Evolutionary conservation across 2,888 invertebrate species (phyloP), one percentile per base, ranked within the genome.

Genomic region (Archaeoteleia sp.): DNA sequence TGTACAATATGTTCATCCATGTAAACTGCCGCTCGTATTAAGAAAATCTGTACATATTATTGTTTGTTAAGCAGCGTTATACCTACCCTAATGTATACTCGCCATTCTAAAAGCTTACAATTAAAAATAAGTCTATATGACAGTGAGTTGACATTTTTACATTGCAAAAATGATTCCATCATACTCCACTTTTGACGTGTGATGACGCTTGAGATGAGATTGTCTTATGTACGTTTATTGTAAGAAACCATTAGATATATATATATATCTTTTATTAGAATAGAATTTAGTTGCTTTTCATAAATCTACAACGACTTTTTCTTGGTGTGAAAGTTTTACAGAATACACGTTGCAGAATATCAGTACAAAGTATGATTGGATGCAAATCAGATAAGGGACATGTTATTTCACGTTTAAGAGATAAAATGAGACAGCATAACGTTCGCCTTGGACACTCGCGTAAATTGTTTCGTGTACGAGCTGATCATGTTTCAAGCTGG

Each of bases 401-500:
- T 48, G 40, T 58, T 58, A 39, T 46, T 40, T 46, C 3, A 40
- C 40, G 37, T 48, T 25, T 27, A 48, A 13, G 17, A 17, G 34
- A 57, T 30, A 7, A 39, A 57, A 49, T 45, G 10, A 51, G 49
- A 49, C 14, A 37, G 29, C 48, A 23, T 42, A 58, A 49, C 15
- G 34, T 63, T 43, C 43, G 49, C 34, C 34, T 42, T 29, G 54
- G 46, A 57, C 49, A 65, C 17, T 51, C 37, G 46, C 27, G 13
- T 53, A 53, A 29, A 65, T 43, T 30, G 32, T 51, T 45, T 43
- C 25, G 32, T 39, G 23, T 34, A 13, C 13, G 43, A 63, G 43
- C 30, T 39, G 29, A 49, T 49, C 25, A 15, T 12, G 57, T 51
- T 63, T 57, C 57, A 48, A 63, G 57, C 49, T 20, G 51, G 45